phyloP scores from a whole-genome alignment of 2,888 invertebrate species.

The Aromia moschata region DNA sequence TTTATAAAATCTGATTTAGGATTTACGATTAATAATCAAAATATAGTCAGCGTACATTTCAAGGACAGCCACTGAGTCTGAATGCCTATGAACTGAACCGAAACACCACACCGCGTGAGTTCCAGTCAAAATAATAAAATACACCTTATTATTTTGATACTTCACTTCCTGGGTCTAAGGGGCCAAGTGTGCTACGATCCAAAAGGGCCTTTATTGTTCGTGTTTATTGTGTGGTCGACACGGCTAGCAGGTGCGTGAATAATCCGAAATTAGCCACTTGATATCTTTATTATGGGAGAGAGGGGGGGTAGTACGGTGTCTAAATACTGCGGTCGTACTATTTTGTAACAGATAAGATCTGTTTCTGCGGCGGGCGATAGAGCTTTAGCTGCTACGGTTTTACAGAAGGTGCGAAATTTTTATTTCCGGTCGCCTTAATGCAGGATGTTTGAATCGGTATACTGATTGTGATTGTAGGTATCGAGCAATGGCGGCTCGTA shows the following conservation, averaged over 20 bases:
- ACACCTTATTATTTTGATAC: constrained; percentile 6
- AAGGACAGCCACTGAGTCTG: too few relatives aligned
- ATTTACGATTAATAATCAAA: too few relatives aligned
- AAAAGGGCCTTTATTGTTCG: constrained; percentile 10
- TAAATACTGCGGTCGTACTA: constrained; percentile 2
- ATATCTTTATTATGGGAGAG: constrained; percentile 28
- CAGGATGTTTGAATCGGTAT: too few relatives aligned
- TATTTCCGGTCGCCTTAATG: constrained; percentile 26
- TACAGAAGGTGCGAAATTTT: constrained; percentile 32
- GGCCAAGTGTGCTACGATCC: neutral
- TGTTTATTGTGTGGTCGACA: constrained; percentile 4
- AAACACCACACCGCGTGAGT: too few relatives aligned
- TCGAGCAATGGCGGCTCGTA: too few relatives aligned
- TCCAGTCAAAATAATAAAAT: neutral
- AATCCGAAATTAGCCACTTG: constrained; percentile 21
- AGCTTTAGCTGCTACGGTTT: constrained; percentile 14
- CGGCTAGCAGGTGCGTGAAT: constrained; percentile 24
- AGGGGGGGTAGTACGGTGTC: constrained; percentile 6
- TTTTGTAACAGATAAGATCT: constrained; percentile 8
- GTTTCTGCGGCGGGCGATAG: constrained; percentile 9
- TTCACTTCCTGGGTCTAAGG: constrained; percentile 9
- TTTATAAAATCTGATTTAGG: too few relatives aligned
- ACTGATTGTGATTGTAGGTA: too few relatives aligned
- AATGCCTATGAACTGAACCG: too few relatives aligned
- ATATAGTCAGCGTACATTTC: too few relatives aligned